These are phyloP conservation scores for Enhydra lutris DNA, from an alignment of 2,113 vertebrate genomes.

Conservation along the genomic window DNA sequence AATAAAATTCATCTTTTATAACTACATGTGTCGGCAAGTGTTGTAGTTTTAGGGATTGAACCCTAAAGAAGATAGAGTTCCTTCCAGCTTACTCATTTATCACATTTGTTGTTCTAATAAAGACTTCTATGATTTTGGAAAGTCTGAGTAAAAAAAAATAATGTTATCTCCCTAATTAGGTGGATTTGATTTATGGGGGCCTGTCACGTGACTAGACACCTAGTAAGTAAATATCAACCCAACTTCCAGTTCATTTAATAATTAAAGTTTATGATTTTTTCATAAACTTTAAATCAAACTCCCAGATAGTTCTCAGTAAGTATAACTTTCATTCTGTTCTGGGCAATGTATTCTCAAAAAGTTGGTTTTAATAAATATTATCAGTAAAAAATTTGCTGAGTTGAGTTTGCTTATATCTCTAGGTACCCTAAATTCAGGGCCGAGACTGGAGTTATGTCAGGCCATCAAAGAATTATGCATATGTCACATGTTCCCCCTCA, in stretches of 20 bases:
- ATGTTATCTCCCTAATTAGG: background rate
- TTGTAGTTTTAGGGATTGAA: background rate
- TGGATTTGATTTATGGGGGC: background rate
- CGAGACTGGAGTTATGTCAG: background rate
- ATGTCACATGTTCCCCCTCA: background rate
- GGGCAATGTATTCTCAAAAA: background rate
- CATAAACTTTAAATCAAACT: background rate
- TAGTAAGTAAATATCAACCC: background rate
- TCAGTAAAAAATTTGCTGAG: background rate
- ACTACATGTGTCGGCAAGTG: background rate
- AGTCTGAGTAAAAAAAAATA: background rate
- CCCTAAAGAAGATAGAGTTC: background rate
- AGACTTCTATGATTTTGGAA: background rate
- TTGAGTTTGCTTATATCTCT: background rate
- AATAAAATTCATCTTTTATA: background rate
- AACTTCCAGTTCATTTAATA: constrained; percentile 3
- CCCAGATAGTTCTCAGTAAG: background rate
- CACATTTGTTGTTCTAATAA: background rate
- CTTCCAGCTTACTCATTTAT: background rate
- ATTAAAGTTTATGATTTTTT: background rate
- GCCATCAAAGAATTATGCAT: background rate
- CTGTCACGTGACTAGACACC: background rate
- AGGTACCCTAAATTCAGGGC: background rate
- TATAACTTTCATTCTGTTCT: background rate
- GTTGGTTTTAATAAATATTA: constrained; percentile 5